Evolutionary conservation across 2,888 invertebrate genomes (phyloP).

Genomic region (Ormyrus labotus): DNA sequence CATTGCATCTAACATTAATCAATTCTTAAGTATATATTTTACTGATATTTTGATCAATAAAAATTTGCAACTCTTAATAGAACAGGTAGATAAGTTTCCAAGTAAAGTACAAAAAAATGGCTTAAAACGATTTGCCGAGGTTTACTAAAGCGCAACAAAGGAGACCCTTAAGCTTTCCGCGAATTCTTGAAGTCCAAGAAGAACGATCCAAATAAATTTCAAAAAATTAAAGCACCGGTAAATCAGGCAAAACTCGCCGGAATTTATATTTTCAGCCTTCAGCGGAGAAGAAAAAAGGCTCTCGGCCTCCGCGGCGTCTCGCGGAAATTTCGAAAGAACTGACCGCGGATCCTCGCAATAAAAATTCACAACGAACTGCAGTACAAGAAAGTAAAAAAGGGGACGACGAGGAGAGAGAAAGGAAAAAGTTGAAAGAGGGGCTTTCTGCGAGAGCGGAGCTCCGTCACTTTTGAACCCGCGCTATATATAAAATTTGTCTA

Average conservation of each 20-base stretch:
- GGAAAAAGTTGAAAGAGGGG: slow-evolving; percentile 59
- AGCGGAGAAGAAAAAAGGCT: neutral
- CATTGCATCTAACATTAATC: too few relatives aligned
- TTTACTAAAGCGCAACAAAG: too few relatives aligned
- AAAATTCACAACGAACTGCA: slow-evolving; percentile 49
- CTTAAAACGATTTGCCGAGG: too few relatives aligned
- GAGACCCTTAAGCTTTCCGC: too few relatives aligned
- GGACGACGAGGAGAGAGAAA: slow-evolving; percentile 35
- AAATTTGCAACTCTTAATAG: too few relatives aligned
- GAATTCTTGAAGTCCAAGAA: neutral
- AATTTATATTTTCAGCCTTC: slow-evolving; percentile 8
- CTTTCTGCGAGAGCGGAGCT: slow-evolving; percentile 40
- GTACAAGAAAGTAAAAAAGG: slow-evolving; percentile 33
- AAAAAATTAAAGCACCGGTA: neutral
- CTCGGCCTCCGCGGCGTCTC: too few relatives aligned
- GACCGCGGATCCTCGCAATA: slow-evolving; percentile 11
- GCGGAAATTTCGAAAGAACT: too few relatives aligned
- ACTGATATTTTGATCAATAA: too few relatives aligned
- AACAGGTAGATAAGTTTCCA: too few relatives aligned
- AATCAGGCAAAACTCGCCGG: neutral
- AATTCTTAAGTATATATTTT: too few relatives aligned
- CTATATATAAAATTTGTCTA: slow-evolving; percentile 73
- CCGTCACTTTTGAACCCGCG: slow-evolving; percentile 52
- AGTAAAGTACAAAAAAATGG: too few relatives aligned
- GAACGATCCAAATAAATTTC: neutral